These are phyloP conservation scores for Dendrocopos noguchii DNA, from an alignment of 2,113 vertebrate genomes.

Conservation along the genomic window DNA sequence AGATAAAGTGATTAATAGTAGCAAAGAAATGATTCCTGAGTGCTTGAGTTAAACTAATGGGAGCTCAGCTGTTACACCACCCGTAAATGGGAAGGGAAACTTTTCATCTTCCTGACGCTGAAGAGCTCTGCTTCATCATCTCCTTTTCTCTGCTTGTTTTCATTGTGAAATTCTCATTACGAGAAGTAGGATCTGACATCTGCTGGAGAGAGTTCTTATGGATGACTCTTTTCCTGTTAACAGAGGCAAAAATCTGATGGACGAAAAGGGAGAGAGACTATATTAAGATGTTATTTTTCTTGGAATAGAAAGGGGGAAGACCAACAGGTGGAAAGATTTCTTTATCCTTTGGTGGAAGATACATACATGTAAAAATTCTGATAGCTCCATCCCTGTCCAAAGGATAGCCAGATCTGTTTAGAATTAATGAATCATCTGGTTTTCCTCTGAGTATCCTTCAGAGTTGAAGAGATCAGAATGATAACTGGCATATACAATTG, in stretches of 20 bases:
- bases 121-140: conserved; percentile 31
- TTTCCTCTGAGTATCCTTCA: background rate
- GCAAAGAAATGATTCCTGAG: background rate
- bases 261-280: background rate
- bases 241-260: background rate
- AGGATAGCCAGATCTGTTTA: background rate
- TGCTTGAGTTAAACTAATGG: conserved; percentile 5
- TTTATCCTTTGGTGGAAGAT: background rate
- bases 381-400: background rate
- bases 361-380: background rate
- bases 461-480: background rate
- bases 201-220: conserved; percentile 16
- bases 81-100: conserved; percentile 20
- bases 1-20: conserved; percentile 33
- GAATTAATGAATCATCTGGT: background rate
- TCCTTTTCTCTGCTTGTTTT: conserved; percentile 45
- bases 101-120: conserved; percentile 14
- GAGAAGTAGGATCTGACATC: conserved; percentile 35
- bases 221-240: conserved; percentile 31
- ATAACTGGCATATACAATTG: background rate
- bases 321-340: background rate
- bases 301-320: background rate
- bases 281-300: background rate
- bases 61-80: conserved; percentile 24
- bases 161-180: background rate